phyloP scores from a whole-genome alignment of 2,113 vertebrate species.

The Smithornis capensis region DNA sequence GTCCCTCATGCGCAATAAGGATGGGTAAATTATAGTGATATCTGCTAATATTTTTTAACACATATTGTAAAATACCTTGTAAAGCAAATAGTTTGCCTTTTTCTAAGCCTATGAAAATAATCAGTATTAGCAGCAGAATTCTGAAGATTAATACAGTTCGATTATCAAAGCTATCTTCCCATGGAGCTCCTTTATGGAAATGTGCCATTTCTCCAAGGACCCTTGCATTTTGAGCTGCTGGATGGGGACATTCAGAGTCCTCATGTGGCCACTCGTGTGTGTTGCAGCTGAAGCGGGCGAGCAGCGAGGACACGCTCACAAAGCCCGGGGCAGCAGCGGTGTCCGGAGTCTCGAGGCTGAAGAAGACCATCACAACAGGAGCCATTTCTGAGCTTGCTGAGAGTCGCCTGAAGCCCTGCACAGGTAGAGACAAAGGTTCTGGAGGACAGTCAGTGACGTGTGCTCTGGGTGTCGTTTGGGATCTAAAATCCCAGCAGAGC shows the following conservation, averaged over 20 bases:
- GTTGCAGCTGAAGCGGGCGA: conserved; percentile 89
- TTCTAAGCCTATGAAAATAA: background rate
- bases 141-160: too few species aligned
- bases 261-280: background rate
- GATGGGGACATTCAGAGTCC: background rate
- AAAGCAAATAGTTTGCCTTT: background rate
- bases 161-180: background rate
- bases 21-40: background rate
- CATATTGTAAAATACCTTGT: background rate
- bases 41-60: background rate
- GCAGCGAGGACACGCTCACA: conserved; percentile 89
- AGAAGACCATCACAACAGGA: conserved; percentile 88
- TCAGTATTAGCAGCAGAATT: background rate
- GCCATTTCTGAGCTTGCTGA: conserved; percentile 89
- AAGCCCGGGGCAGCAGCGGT: conserved; percentile 77
- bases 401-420: conserved; percentile 74
- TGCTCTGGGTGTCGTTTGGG: rapidly evolving
- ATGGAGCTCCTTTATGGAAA: background rate
- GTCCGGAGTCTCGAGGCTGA: conserved; percentile 78
- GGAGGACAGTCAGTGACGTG: background rate
- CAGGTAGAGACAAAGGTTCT: conserved; percentile 70
- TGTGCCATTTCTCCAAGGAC: background rate
- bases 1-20: background rate
- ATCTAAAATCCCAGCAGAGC: background rate
- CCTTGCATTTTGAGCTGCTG: background rate